Evolutionary conservation across 2,888 invertebrate species (phyloP), one percentile per base, ranked within the genome.

Genomic region (Oxyscelio sp.): DNA sequence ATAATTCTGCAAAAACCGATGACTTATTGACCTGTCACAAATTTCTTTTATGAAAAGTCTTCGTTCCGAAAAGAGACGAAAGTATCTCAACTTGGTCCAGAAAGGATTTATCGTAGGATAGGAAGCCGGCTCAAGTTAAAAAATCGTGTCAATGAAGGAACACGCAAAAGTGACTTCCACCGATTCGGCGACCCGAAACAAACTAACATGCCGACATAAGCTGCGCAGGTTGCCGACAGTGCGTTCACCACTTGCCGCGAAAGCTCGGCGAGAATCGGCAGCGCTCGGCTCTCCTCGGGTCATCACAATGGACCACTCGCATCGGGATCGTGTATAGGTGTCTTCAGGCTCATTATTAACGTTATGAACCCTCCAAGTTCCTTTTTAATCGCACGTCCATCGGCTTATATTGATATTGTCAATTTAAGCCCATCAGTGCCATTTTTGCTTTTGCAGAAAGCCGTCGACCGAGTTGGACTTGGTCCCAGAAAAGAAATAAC

Each of bases 181-280:
- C 79, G 78, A 68, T 78, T 40, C 71, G 78, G 50, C 74, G 78
- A 68, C 21, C 54, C 78, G 78, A 74, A 74, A 68, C 61, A 61
- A 83, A 83, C 83, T 83, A 73, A 83, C 59, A 61, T 80, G 75
- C 80, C 84, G 84, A 78, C 84, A 66, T 77, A 77, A 77, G 78
- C 78, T 15, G 84, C 75, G 65, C 84, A 84, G 84, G 84, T 84
- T 84, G 80, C 84, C 80, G 84, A 84, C 84, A 77, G 79, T 70
- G 56, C 80, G 77, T 77, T 77, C 84, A 77, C 80, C 77, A 77
- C 80, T 77, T 75, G 80, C 63, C 70, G 75, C 70, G 43, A 45
- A 13, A 24, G 22, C 27, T 80, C 80, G 84, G 77, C 21, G 43
- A 54, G 56, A 45, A 80, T 86, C 86, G 86, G 78, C 40, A 56